Evolutionary conservation across 2,113 vertebrate species (phyloP).

Genomic region (Macroglossus sobrinus): DNA sequence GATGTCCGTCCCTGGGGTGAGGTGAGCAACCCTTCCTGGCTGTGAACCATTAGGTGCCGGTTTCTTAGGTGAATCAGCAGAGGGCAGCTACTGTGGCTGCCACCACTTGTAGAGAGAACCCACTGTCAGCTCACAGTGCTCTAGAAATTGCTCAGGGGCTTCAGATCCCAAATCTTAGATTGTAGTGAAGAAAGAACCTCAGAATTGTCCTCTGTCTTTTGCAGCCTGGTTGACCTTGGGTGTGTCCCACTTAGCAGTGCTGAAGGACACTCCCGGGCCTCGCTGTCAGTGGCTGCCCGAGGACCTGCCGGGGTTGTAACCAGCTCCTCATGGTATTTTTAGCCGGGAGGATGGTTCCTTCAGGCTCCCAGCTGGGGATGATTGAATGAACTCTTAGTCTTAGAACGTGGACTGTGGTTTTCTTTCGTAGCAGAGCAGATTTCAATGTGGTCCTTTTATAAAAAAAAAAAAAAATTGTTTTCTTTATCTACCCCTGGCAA

Average conservation of each 20-base stretch:
- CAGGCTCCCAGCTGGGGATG: not conserved
- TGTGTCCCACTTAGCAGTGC: too few species aligned
- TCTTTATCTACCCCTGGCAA: not conserved
- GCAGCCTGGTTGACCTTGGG: not conserved
- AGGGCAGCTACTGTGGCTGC: not conserved
- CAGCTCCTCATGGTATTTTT: not conserved
- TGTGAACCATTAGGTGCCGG: not conserved
- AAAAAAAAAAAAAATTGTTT: not conserved
- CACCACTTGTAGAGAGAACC: not conserved
- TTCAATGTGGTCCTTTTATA: not conserved
- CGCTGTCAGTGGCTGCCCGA: not conserved
- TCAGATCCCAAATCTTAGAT: not conserved
- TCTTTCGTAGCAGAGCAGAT: not conserved
- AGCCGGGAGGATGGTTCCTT: not conserved
- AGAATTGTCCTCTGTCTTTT: not conserved
- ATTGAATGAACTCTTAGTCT: not conserved
- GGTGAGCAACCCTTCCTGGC: not conserved
- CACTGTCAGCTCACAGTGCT: accelerated
- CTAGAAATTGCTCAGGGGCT: not conserved
- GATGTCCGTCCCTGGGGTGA: not conserved
- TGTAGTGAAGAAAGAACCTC: not conserved
- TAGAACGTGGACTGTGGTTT: not conserved
- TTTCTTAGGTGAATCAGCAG: not conserved
- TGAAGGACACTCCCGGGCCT: not conserved
- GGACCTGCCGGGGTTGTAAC: accelerated